Percentiles rank a stretch among this genome's conserved stretches.
These are phyloP conservation scores for Heliconius congener DNA, from an alignment of 1,140 invertebrate species.

Conservation along the genomic window DNA sequence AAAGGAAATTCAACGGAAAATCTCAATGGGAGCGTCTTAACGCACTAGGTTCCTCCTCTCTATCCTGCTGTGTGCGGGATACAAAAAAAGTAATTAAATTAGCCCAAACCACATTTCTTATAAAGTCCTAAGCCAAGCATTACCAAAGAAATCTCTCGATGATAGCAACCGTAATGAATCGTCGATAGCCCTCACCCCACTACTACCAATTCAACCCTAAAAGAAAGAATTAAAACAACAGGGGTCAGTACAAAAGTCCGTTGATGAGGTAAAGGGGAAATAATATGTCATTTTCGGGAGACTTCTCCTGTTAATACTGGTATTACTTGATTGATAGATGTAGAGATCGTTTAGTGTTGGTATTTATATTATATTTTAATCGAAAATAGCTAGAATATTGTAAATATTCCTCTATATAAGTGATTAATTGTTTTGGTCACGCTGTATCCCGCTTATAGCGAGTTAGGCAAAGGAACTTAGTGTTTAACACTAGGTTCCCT, in stretches of 20 bases:
- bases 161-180: conserved; percentile 25
- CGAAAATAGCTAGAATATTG: not conserved
- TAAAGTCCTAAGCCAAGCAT: not conserved
- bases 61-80: no score
- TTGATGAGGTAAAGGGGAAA: conserved; percentile 77
- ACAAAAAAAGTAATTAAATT: no score
- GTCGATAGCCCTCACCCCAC: conserved; percentile 49
- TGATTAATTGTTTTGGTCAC: no score
- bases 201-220: conserved; percentile 64
- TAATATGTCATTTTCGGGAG: conserved; percentile 76
- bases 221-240: conserved; percentile 75
- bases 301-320: conserved; percentile 67
- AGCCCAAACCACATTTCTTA: not conserved
- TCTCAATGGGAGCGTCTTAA: no score
- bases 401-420: no score
- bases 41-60: no score
- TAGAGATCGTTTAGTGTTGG: conserved; percentile 16
- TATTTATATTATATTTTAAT: conserved; percentile 34
- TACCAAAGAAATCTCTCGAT: not conserved
- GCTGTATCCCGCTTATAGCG: no score
- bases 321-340: conserved; percentile 52
- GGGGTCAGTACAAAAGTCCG: conserved; percentile 67
- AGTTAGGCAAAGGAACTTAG: no score
- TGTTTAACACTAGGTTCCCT: no score
- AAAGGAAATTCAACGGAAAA: no score